Percentiles rank a stretch among this genome's conserved stretches.
Conservation (phyloP, 1,140 invertebrate species). For the Eufriesea mexicana region DNA sequence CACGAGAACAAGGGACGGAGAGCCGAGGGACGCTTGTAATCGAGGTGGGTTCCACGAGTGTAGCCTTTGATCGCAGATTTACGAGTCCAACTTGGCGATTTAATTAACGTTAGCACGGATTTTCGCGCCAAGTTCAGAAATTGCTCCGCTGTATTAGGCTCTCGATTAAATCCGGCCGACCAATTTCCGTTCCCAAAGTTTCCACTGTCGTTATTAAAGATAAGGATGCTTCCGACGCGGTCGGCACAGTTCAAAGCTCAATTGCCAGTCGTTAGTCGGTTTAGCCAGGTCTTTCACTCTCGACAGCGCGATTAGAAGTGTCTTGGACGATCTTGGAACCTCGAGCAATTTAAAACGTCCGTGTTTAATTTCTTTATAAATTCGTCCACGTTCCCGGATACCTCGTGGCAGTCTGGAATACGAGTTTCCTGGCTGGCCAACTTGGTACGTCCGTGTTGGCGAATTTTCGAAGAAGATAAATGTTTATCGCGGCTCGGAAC, state of each 20-base stretch:
- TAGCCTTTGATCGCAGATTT: too few species aligned
- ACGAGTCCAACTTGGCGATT: too few species aligned
- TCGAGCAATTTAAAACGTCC: too few species aligned
- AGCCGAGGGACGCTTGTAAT: neutral
- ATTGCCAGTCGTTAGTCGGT: neutral
- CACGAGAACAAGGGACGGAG: neutral
- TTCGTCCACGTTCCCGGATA: too few species aligned
- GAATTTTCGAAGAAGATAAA: constrained; percentile 49
- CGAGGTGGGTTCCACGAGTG: constrained; percentile 10
- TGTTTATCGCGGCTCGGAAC: constrained; percentile 38
- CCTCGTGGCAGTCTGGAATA: neutral
- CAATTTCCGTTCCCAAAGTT: neutral
- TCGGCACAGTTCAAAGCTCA: neutral
- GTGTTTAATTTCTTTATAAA: too few species aligned
- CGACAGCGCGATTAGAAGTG: neutral
- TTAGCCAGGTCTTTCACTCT: neutral
- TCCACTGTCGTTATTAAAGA: constrained; percentile 3
- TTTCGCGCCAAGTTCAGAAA: too few species aligned
- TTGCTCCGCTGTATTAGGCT: too few species aligned
- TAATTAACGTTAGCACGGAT: too few species aligned
- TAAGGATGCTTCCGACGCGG: neutral
- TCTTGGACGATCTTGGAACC: too few species aligned
- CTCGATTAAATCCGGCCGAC: neutral
- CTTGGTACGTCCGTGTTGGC: neutral
- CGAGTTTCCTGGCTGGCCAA: neutral